Evolutionary conservation across 2,797 vertebrate species (phyloP).

Genomic region (Spondyliosoma cantharus): DNA sequence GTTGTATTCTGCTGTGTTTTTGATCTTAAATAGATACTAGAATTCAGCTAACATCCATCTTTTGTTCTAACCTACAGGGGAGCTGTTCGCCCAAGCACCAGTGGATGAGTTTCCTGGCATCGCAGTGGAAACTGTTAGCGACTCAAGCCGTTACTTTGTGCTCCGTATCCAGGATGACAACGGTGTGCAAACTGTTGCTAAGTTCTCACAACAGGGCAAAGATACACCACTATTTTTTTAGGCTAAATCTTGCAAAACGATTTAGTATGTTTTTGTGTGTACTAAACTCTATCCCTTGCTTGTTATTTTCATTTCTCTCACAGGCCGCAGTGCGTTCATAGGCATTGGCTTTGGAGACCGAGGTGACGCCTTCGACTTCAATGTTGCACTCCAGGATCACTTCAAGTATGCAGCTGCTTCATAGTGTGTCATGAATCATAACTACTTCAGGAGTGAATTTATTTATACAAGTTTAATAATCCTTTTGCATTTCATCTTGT

Average conservation of each 20-base stretch:
- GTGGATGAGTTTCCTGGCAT: slow-evolving; percentile 94
- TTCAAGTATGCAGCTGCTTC: slow-evolving; percentile 88
- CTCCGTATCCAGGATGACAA: slow-evolving; percentile 97
- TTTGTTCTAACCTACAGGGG: slow-evolving; percentile 82
- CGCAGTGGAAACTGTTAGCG: slow-evolving; percentile 94
- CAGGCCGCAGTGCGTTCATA: slow-evolving; percentile 97
- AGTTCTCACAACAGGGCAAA: slow-evolving; percentile 10
- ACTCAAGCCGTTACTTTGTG: slow-evolving; percentile 98
- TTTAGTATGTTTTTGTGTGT: background rate
- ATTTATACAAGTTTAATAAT: background rate
- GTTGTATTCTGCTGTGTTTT: background rate
- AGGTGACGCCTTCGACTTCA: slow-evolving; percentile 98
- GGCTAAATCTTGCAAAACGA: background rate
- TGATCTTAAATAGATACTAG: background rate
- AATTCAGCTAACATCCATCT: slow-evolving; percentile 3
- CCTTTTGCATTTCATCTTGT: background rate
- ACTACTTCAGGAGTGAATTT: background rate
- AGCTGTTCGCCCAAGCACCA: slow-evolving; percentile 96
- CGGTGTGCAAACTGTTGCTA: slow-evolving; percentile 81
- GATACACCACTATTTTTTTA: background rate
- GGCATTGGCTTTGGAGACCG: slow-evolving; percentile 96
- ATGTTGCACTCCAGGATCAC: slow-evolving; percentile 97
- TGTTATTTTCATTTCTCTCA: slow-evolving; percentile 24
- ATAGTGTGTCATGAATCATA: background rate
- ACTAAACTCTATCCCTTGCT: background rate